Evolutionary conservation across 2,888 invertebrate genomes (phyloP).

Genomic region (Megaustenia siamemsis): DNA sequence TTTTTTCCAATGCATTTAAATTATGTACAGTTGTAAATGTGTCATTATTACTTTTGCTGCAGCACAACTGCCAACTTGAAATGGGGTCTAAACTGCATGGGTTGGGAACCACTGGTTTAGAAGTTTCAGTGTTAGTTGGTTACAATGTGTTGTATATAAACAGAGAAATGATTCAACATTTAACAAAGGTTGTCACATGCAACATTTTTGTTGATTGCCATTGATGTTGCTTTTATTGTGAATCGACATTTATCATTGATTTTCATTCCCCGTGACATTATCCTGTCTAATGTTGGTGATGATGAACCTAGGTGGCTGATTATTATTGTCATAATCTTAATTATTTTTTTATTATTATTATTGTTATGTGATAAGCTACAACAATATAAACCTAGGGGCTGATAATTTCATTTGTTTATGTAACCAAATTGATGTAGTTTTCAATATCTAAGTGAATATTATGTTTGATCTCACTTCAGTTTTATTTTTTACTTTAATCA

Average conservation of each 20-base stretch:
- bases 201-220: slow-evolving; percentile 13
- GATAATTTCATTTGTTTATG: not conserved
- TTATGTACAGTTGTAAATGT: too few relatives aligned
- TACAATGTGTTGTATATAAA: not conserved
- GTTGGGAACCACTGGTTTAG: too few relatives aligned
- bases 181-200: not conserved
- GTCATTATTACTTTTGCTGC: too few relatives aligned
- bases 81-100: too few relatives aligned
- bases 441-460: not conserved
- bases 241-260: slow-evolving; percentile 7
- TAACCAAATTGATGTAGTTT: not conserved
- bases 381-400: not conserved
- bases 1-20: too few relatives aligned
- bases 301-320: not conserved
- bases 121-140: not conserved
- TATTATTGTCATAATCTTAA: not conserved
- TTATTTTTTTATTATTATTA: not conserved
- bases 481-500: too few relatives aligned
- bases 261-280: slow-evolving; percentile 33
- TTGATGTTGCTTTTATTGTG: slow-evolving; percentile 12
- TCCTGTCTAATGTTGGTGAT: not conserved
- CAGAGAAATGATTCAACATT: not conserved
- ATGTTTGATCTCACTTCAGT: too few relatives aligned
- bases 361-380: not conserved
- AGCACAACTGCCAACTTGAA: too few relatives aligned